These are phyloP conservation scores for Netelia virgata DNA, from an alignment of 2,888 invertebrate species.

Conservation along the genomic window DNA sequence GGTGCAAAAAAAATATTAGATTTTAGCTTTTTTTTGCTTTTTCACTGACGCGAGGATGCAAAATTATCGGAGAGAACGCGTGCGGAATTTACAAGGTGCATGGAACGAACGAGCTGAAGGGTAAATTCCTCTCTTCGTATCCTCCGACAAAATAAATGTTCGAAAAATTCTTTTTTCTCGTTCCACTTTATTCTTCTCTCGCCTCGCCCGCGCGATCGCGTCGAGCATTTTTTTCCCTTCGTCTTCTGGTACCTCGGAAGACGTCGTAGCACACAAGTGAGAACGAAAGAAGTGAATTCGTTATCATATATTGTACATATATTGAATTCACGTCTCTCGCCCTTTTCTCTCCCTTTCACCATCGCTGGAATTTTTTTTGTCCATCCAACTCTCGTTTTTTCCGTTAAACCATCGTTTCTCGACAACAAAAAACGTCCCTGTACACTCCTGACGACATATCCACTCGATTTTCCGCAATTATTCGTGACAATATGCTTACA, in stretches of 20 bases:
- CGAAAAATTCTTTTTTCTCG: not conserved
- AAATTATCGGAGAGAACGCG: not conserved
- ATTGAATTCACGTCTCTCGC: constrained; percentile 23
- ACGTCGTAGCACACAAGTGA: constrained; percentile 9
- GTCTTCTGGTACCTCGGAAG: constrained; percentile 9
- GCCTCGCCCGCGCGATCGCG: not conserved
- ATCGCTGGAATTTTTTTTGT: not conserved
- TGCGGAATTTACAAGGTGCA: not conserved
- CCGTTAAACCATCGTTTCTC: not conserved
- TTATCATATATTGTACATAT: constrained; percentile 52
- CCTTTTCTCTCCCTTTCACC: not conserved
- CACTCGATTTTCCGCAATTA: constrained; percentile 37
- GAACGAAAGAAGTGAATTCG: constrained; percentile 53
- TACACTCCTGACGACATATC: constrained; percentile 7
- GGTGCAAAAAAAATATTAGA: too few relatives aligned
- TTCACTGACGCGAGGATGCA: not conserved
- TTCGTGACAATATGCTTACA: not conserved
- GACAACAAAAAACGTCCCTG: constrained; percentile 10
- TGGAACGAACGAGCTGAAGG: not conserved
- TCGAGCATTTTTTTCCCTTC: constrained; percentile 4
- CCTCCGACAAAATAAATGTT: not conserved
- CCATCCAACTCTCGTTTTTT: not conserved
- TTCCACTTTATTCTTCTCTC: constrained; percentile 3
- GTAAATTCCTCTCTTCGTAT: not conserved
- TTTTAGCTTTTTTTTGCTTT: too few relatives aligned